These are phyloP conservation scores for Epizoanthus ramosus DNA, from an alignment of 92 coral and sea anemone species.

Conservation along the genomic window DNA sequence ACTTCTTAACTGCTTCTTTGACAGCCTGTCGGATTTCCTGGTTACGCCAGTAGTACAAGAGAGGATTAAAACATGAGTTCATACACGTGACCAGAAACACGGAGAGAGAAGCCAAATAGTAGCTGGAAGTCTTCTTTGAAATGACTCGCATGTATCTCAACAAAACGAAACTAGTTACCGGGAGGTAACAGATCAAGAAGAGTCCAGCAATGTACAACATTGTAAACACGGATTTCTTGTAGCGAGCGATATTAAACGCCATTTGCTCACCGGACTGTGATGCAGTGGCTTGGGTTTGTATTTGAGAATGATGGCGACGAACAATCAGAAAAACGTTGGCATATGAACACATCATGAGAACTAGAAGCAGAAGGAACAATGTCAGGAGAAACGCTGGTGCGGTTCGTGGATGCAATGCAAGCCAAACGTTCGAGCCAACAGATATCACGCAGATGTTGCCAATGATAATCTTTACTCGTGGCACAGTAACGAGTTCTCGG, in stretches of 20 bases:
- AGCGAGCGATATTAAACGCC: not conserved
- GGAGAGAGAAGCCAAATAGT: not conserved
- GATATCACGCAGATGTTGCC: not conserved
- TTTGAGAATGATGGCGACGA: not conserved
- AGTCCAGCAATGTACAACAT: not conserved
- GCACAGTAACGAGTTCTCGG: not conserved
- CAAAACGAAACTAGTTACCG: not conserved
- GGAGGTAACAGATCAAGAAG: constrained; percentile 1
- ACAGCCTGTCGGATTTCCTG: not conserved
- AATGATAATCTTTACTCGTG: not conserved
- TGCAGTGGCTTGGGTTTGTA: not conserved
- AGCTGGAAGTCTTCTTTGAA: too few species aligned
- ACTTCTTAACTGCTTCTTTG: not conserved
- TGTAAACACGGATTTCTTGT: not conserved
- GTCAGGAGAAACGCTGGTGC: not conserved
- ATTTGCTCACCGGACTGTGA: not conserved
- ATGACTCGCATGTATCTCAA: too few species aligned
- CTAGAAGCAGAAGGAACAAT: not conserved
- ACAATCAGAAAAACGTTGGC: not conserved
- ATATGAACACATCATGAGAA: not conserved
- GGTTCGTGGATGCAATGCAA: not conserved
- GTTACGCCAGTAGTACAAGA: not conserved
- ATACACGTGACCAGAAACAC: not conserved
- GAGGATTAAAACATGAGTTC: not conserved
- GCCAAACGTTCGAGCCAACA: not conserved